These are phyloP conservation scores for Sinocyclocheilus maitianheensis DNA, from an alignment of 2,113 vertebrate species.

Conservation along the genomic window DNA sequence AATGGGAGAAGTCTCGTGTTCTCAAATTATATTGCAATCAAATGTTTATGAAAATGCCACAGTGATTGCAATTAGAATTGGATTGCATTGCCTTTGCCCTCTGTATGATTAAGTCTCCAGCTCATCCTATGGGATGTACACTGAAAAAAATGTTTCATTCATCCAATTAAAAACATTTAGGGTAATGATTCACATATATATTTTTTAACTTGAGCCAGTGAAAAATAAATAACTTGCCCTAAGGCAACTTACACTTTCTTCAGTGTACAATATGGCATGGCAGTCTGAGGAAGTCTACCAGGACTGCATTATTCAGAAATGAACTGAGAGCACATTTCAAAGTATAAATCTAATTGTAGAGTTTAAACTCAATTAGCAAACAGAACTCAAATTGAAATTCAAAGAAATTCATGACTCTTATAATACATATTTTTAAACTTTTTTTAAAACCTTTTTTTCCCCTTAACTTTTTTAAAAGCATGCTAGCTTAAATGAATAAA, in stretches of 20 bases:
- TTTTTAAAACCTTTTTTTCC: too few species aligned
- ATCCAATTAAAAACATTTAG: too few species aligned
- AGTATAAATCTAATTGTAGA: not conserved
- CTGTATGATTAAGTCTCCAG: not conserved
- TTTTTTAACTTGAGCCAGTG: too few species aligned
- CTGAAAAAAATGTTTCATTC: too few species aligned
- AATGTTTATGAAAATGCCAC: conserved; percentile 43
- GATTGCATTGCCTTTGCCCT: conserved; percentile 6
- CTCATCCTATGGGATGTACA: not conserved
- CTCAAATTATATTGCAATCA: conserved; percentile 9
- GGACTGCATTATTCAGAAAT: not conserved
- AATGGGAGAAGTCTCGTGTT: conserved; percentile 54
- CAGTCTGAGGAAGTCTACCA: not conserved
- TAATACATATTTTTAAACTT: too few species aligned
- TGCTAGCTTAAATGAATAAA: too few species aligned
- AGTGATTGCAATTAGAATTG: not conserved
- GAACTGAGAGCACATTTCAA: not conserved
- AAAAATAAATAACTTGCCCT: too few species aligned
- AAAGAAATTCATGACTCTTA: too few species aligned
- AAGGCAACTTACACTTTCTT: too few species aligned
- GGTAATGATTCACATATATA: too few species aligned
- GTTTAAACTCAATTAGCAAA: not conserved
- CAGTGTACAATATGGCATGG: not conserved
- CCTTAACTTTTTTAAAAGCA: too few species aligned
- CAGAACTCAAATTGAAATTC: not conserved